Base-by-base conservation (phyloP, 2,113 vertebrate species). In the Myotis lucifugus region DNA sequence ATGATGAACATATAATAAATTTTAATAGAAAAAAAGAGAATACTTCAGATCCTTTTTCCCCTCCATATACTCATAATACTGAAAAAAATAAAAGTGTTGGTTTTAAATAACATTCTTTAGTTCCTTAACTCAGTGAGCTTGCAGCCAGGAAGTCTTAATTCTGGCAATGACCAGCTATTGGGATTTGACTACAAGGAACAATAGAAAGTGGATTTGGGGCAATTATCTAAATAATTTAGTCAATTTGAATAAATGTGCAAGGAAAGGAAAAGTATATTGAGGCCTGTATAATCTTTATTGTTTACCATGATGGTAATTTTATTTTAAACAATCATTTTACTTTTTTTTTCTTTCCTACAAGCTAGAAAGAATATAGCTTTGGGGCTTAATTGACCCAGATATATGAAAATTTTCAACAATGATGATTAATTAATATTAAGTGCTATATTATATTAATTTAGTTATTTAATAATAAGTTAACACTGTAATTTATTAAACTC, bases 121-220 rank as follows among this genome's bases (percentile, higher is more conserved):
- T 81, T 85, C 4, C 21, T 82, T 50, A 78, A 67, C 12, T 89
- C 42, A n/a, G 34, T 86, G 34, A 89, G 12, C 54, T 87, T 4
- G 21, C 73, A 96, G n/a, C 83, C 19, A 86, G 76, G 66, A 86
- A 90, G 27, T 94, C 67, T 77, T 50, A 54, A 92, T 85, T 93
- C 79, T 92, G 42, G n/a, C 37, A 67, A 11, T 77, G n/a, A 52
- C 0, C 17, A 67, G 29, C 17, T 3, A 27, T 92, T 69, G 73
- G 19, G 52, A 25, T 90, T 48, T 67, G 27, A 85, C 17, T 25
- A 40, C 73, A 56, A 0, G 46, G 64, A 86, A 54, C 4, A 70
- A 46, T 74, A 74, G 29, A 48, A 84, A 84, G 42, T 52, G 59
- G 69, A 74, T 88, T 52, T 7, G 66, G 6, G 34, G 32, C 29